Evolutionary conservation across 2,888 invertebrate genomes (phyloP), one percentile per base, ranked within the genome.

Genomic region (Cerastis rubricosa): DNA sequence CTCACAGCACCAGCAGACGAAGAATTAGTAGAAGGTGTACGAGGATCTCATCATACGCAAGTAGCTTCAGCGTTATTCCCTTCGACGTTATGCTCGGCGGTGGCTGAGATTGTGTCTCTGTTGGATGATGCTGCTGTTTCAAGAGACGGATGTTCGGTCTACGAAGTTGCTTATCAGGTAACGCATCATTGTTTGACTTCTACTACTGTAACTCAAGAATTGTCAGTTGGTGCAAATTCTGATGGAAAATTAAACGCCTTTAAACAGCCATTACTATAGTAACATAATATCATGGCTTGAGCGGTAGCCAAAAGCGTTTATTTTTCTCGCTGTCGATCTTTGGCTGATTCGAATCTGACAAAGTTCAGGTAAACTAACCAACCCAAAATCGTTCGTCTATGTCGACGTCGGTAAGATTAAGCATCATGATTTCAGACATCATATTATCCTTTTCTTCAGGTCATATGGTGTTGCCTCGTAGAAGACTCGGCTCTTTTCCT

Each of bases 401-500:
- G 45, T 12, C 11, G 45, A 45, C 12, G 45, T 11, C 45, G 45
- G 45, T 45, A 45, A 40, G 40, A 40, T 40, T 40, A 40, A 43
- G 43, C 11, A 45, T 45, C 45, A 45, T 45, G 45, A 45, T 45
- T 45, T 45, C 45, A 45, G 45, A 51, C 51, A 51, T 51, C 17
- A 29, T 59, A 57, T 25, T 8, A 17, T 35, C 7, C 9, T 14
- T 29, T 57, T 40, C 8, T 63, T 71, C 95, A 99, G 98, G 99
- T 99, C 0, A 99, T 99, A 87, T 99, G 99, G 99, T 98, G 98
- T 83, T 99, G 99, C 92, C 97, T 99, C 65, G 99, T 99, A 0
- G 99, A 99, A 96, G 99, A 99, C 91, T 99, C 99, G 0, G 99
- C 99, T 0, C 95, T 99, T 1, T 99, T 99, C 94, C 97, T 99